phyloP scores from a whole-genome alignment of 1,140 invertebrate species.

The Lordiphosa mommai region DNA sequence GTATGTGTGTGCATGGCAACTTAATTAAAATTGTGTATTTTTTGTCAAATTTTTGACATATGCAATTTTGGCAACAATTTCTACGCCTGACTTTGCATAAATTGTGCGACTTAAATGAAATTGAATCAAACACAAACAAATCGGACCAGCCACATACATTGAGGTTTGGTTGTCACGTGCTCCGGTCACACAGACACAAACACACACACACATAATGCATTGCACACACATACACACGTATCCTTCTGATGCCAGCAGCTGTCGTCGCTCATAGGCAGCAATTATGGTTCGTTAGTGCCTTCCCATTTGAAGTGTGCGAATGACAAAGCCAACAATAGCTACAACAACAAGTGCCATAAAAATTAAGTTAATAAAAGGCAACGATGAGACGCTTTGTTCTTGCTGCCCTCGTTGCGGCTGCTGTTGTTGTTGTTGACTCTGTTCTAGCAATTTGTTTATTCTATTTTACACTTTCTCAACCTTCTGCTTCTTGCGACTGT shows the following conservation, averaged over 20 bases:
- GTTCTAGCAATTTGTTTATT: slow-evolving; percentile 47
- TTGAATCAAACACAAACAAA: slow-evolving; percentile 60
- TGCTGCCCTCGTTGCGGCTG: slow-evolving; percentile 16
- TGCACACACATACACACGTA: slow-evolving; percentile 1
- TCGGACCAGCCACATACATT: slow-evolving; percentile 25
- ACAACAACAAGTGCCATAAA: slow-evolving; percentile 73
- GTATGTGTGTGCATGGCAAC: slow-evolving; percentile 37
- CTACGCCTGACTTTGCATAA: too few species aligned
- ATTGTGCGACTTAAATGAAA: slow-evolving; percentile 39
- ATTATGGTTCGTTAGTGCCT: slow-evolving; percentile 76
- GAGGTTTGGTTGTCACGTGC: slow-evolving; percentile 38
- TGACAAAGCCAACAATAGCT: slow-evolving; percentile 51
- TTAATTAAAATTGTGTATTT: slow-evolving; percentile 36
- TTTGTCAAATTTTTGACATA: slow-evolving; percentile 9
- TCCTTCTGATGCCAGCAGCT: slow-evolving; percentile 25
- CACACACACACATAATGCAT: slow-evolving; percentile 2
- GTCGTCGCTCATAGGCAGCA: slow-evolving; percentile 63
- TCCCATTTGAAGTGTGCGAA: slow-evolving; percentile 68
- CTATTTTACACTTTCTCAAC: slow-evolving; percentile 54
- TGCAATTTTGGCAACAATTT: too few species aligned
- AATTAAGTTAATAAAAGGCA: slow-evolving; percentile 78
- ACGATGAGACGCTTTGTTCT: slow-evolving; percentile 68
- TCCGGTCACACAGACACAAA: slow-evolving; percentile 17
- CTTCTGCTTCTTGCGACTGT: slow-evolving; percentile 15
- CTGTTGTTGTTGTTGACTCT: slow-evolving; percentile 27